phyloP scores from a whole-genome alignment of 2,113 vertebrate species.

The Sturnus vulgaris region DNA sequence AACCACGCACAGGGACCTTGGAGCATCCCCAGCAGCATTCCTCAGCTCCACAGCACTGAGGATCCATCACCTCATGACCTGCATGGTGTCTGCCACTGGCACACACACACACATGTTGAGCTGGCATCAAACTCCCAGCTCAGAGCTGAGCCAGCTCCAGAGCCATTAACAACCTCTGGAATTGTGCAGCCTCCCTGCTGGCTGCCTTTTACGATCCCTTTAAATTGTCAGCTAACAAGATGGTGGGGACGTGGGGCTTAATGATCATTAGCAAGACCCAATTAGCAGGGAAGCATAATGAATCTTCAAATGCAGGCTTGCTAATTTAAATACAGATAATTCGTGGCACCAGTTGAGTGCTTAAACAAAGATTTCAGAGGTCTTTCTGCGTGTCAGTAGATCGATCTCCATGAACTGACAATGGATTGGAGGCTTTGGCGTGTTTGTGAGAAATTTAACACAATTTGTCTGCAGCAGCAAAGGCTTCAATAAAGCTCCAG shows the following conservation, averaged over 20 bases:
- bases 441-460: neutral
- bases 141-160: neutral
- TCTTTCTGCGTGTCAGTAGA: neutral
- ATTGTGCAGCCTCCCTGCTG: neutral
- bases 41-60: accelerated
- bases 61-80: neutral
- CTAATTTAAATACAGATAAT: slow-evolving; percentile 49
- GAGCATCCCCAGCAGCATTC: neutral
- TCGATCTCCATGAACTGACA: neutral
- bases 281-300: slow-evolving; percentile 44
- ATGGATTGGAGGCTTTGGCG: neutral
- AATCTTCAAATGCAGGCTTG: neutral
- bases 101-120: neutral
- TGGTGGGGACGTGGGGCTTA: neutral
- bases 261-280: slow-evolving; percentile 36
- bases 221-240: slow-evolving; percentile 54
- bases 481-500: neutral
- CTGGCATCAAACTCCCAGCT: neutral
- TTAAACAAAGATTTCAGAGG: neutral
- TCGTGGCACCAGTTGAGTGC: neutral
- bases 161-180: slow-evolving; percentile 38
- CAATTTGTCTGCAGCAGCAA: neutral
- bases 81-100: accelerated
- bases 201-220: slow-evolving; percentile 1
- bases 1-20: accelerated